Evolutionary conservation across 2,797 vertebrate genomes (phyloP), one percentile per base, ranked within the genome.

Genomic region (Falco peregrinus): DNA sequence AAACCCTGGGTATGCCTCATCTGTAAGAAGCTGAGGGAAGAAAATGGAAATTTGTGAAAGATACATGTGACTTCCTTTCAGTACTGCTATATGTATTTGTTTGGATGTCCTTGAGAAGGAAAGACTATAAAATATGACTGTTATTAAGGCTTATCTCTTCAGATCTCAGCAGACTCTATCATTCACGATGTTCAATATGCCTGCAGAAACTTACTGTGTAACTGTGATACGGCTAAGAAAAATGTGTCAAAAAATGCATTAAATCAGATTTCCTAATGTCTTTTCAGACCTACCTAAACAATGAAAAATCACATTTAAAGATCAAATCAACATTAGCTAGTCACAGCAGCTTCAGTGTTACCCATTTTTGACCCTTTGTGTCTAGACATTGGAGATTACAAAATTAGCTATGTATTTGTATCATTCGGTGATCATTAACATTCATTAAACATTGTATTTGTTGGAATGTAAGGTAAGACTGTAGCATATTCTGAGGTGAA

Each of bases 121-220:
- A 96, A 90, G 50, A 68, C 67, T 71, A 41, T 84, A 95, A 95
- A 95, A 87, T 80, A 85, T 77, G 85, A 81, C 70, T 81, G 51
- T 73, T 94, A 90, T 96, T 95, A 86, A 84, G 37, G 59, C 41
- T 88, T 95, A 95, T 96, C 77, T 95, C 82, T 68, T 96, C 78
- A 91, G 54, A 87, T 84, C 75, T 69, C 17, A 1, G 57, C 53
- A 79, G 57, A 84, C 92, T 95, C 79, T 96, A 65, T 68, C 94
- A 84, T 93, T 97, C 87, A 87, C 3, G 17, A 80, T 65, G 61
- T 83, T 91, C 86, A 84, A 75, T 76, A 89, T 95, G 84, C 93
- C 78, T 84, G 83, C 54, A 96, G 83, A 91, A 61, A 79, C 60
- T 91, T 86, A 45, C 54, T 75, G 54, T 82, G 43, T 87, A 79